Base-by-base conservation (phyloP, 2,797 vertebrate species). In the Carduelis carduelis region DNA sequence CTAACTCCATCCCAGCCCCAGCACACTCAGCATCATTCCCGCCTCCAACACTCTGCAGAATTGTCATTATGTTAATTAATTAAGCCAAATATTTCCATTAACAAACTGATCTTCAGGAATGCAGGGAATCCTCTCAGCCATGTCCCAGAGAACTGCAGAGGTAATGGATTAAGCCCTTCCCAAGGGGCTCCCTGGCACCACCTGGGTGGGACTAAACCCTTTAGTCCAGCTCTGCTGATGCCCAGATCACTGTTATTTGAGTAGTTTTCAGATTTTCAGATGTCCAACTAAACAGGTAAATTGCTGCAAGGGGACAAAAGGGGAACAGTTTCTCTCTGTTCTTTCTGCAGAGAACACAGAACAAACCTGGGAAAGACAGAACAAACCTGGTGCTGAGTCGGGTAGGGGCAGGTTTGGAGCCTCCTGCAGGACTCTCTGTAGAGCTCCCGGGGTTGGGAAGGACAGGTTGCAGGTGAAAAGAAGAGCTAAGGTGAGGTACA, bases 41-140 rank as follows among this genome's bases (percentile, higher is more conserved):
- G 34, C n/a, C 84, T 81, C 79, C 46, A 86, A 43, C 76, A 68
- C 65, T 52, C 55, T 57, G 27, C 49, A 93, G 76, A 93, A 90
- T 68, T 87, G 79, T 88, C 69, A 95, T 93, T 91, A 95, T 68
- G 93, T 49, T 92, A 93, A 93, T 94, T 87, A 95, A 96, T 94
- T 91, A 75, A 68, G 64, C 50, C 46, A 57, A 94, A 93, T 90
- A 89, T 84, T 95, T 90, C 87, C 81, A 82, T 81, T 91, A 93
- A 81, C 49, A 64, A 85, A 74, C 41, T 83, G 60, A 94, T 96
- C 69, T 85, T 47, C 79, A 90, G 64, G 87, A 91, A 95, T 68
- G 87, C 49, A 68, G 82, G 11, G 76, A 93, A 87, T 85, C 79
- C 53, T 87, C 91, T 60, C 3, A 1, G 28, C n/a, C 55, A 44